phyloP scores from a whole-genome alignment of 2,113 vertebrate species.

The Corvus hawaiiensis region DNA sequence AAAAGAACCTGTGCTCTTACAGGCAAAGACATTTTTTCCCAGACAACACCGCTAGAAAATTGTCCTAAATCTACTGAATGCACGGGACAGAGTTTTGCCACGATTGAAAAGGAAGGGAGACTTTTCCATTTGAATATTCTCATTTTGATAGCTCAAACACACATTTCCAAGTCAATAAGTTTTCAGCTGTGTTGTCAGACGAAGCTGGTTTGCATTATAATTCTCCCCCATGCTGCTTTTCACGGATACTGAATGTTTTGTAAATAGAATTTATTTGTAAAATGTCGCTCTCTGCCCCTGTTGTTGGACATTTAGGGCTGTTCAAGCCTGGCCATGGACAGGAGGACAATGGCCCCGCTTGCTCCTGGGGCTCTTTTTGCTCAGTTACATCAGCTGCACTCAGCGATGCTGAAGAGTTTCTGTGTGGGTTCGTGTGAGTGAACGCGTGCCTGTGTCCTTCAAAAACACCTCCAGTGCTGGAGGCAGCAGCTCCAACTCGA shows the following conservation, averaged over 20 bases:
- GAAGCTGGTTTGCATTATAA: background rate
- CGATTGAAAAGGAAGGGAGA: background rate
- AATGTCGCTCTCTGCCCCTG: background rate
- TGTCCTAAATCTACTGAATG: background rate
- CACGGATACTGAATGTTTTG: background rate
- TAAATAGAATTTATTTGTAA: background rate
- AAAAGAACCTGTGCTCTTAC: background rate
- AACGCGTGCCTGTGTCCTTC: background rate
- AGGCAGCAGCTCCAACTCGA: background rate
- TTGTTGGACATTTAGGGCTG: background rate
- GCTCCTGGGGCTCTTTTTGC: background rate
- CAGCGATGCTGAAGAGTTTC: background rate
- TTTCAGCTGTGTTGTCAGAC: slow-evolving; percentile 6
- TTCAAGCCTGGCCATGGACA: background rate
- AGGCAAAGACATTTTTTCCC: background rate
- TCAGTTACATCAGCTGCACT: background rate
- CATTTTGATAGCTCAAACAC: slow-evolving; percentile 15
- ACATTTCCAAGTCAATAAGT: slow-evolving; percentile 44
- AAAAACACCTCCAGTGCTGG: background rate
- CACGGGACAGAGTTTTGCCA: background rate
- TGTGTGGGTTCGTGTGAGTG: background rate
- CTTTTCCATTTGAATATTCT: background rate
- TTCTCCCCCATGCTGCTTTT: slow-evolving; percentile 21
- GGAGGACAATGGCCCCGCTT: background rate
- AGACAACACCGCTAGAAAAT: background rate